Conservation (phyloP, 2,888 invertebrate species). For the Tubulanus polymorphus region DNA sequence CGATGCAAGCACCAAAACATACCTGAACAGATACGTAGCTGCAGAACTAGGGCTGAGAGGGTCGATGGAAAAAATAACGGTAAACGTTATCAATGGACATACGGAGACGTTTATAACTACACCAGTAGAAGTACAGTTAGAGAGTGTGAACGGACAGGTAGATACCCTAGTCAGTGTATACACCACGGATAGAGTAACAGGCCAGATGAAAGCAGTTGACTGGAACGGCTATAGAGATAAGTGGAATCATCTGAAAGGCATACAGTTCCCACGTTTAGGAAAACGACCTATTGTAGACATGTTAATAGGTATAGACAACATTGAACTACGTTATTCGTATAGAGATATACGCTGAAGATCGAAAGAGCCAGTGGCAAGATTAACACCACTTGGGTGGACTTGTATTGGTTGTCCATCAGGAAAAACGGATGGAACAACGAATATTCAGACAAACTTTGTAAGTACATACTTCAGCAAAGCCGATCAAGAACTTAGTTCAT, state of each 20-base stretch:
- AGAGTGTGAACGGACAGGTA: constrained; percentile 10
- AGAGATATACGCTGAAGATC: constrained; percentile 13
- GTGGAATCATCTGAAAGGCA: constrained; percentile 8
- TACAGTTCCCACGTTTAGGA: constrained; percentile 5
- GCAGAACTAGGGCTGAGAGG: constrained; percentile 1
- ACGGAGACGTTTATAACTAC: constrained; percentile 7
- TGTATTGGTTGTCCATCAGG: constrained; percentile 18
- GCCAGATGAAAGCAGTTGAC: constrained; percentile 6
- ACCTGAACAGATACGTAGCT: constrained; percentile 5
- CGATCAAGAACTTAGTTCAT: neutral
- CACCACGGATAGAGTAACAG: constrained; percentile 9
- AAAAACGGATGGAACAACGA: neutral
- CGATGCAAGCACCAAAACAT: constrained; percentile 8
- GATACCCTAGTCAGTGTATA: constrained; percentile 4
- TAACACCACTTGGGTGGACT: constrained; percentile 20
- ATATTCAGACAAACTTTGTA: neutral
- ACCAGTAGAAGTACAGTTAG: constrained; percentile 8
- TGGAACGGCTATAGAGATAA: constrained; percentile 7
- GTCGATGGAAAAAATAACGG: neutral
- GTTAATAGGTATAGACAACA: constrained; percentile 19
- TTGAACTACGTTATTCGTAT: constrained; percentile 10
- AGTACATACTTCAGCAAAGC: neutral
- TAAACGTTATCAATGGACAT: constrained; percentile 11
- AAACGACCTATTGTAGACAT: constrained; percentile 6
- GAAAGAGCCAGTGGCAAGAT: constrained; percentile 16